Conservation (phyloP, 2,797 vertebrate genomes). For the Platalea minor region DNA sequence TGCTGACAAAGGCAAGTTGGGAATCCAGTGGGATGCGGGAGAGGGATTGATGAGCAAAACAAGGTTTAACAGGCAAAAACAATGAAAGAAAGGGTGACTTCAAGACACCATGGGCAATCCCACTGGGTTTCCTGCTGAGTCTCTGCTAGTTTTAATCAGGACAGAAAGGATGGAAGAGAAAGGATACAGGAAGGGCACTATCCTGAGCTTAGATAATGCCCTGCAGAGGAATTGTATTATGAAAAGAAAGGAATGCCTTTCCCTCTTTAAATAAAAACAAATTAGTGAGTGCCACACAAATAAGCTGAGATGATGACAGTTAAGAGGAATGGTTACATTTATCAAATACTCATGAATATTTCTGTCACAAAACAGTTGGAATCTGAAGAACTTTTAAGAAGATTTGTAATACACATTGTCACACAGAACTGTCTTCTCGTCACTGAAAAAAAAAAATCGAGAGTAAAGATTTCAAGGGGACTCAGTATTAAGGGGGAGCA, state of each 20-base stretch:
- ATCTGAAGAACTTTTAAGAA: not conserved
- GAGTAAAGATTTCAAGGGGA: not conserved
- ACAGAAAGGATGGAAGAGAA: not conserved
- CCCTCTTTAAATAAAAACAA: not conserved
- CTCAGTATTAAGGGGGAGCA: not conserved
- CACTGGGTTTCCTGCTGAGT: not conserved
- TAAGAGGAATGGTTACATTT: not conserved
- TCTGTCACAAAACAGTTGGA: not conserved
- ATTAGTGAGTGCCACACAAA: not conserved
- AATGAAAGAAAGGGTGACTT: not conserved
- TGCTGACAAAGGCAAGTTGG: not conserved
- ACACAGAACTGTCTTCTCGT: not conserved
- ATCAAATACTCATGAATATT: not conserved
- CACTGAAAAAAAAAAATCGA: not conserved
- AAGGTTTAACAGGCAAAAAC: not conserved
- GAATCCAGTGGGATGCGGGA: not conserved
- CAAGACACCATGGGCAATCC: not conserved
- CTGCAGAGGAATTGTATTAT: not conserved
- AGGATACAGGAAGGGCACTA: not conserved
- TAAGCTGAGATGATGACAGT: not conserved
- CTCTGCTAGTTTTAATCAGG: conserved; percentile 5
- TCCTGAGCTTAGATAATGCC: not conserved
- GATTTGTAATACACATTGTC: not conserved
- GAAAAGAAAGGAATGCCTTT: not conserved
- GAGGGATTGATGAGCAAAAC: not conserved